Percentiles rank a stretch among this genome's conserved stretches.
These are phyloP conservation scores for Acrossocheilus fasciatus DNA, from an alignment of 2,797 vertebrate species.

Conservation along the genomic window DNA sequence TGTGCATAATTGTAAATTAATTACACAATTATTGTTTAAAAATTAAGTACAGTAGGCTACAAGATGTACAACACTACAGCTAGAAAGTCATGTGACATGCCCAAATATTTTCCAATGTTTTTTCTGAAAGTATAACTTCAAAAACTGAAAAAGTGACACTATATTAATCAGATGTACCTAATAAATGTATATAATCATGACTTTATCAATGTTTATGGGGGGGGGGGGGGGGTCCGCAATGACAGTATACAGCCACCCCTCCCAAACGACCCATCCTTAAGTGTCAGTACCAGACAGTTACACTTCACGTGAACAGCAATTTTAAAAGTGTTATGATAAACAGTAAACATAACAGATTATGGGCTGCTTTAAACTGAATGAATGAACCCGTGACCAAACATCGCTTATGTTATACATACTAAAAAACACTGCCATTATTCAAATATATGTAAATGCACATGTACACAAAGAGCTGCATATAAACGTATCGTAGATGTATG, in stretches of 20 bases:
- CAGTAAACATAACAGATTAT: background rate
- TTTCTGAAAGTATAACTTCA: background rate
- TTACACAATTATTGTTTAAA: background rate
- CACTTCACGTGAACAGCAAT: background rate
- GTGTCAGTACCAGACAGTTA: background rate
- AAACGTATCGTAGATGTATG: background rate
- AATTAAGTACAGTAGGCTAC: background rate
- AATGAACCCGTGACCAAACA: slow-evolving; percentile 21
- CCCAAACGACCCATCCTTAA: background rate
- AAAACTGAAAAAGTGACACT: background rate
- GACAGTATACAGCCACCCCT: background rate
- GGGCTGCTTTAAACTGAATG: background rate
- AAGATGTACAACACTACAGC: background rate
- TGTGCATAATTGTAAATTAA: background rate
- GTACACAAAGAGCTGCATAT: background rate
- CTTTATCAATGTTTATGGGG: too few relatives aligned
- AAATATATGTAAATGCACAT: background rate
- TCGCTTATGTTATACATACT: background rate
- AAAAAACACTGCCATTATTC: background rate
- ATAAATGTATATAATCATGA: background rate
- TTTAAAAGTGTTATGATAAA: background rate
- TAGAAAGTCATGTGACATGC: background rate
- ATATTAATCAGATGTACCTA: background rate
- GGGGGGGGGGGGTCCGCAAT: too few relatives aligned
- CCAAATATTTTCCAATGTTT: background rate